Conservation (phyloP, 2,113 vertebrate genomes). For the Rhabdomys dilectus region DNA sequence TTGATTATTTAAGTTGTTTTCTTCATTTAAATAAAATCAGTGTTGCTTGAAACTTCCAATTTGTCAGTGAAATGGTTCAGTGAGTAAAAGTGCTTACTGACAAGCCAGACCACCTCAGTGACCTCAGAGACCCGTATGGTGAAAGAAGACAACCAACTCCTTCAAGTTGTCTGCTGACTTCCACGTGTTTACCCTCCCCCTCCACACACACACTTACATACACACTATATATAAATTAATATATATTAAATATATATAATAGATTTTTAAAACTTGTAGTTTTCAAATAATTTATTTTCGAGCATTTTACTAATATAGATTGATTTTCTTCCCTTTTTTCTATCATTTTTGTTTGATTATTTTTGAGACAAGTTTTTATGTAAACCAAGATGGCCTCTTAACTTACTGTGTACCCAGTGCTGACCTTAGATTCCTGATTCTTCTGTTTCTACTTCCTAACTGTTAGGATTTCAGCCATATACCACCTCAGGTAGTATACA, state of each 20-base stretch:
- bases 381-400: neutral
- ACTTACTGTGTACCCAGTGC: neutral
- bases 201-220: neutral
- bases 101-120: neutral
- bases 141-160: neutral
- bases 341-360: neutral
- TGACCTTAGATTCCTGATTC: neutral
- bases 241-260: neutral
- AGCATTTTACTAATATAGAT: slow-evolving; percentile 3
- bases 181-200: neutral
- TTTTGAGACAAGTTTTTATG: neutral
- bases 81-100: neutral
- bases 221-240: neutral
- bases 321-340: neutral
- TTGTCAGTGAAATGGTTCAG: neutral
- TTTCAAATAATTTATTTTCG: slow-evolving; percentile 35
- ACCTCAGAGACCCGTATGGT: neutral
- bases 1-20: neutral
- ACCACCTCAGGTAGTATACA: neutral
- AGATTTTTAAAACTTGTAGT: neutral
- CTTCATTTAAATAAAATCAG: neutral
- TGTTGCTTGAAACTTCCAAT: neutral
- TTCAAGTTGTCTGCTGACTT: neutral
- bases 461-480: neutral
- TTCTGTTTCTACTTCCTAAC: neutral